Conservation (phyloP, 2,113 vertebrate genomes). For the Hystrix brachyura region DNA sequence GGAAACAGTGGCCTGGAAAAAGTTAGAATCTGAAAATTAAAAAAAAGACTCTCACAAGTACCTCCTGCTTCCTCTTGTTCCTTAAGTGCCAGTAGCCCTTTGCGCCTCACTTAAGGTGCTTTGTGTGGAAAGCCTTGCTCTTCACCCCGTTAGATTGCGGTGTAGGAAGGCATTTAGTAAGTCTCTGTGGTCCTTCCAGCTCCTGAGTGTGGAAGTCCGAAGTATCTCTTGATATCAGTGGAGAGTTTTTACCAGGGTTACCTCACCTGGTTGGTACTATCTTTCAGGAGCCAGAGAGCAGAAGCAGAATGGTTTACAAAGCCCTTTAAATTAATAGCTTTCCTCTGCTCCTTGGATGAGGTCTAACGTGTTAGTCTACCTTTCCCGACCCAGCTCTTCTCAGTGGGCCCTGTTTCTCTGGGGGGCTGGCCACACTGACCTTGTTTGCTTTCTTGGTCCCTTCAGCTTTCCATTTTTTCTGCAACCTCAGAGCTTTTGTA, state of each 20-base stretch:
- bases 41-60: not conserved
- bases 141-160: not conserved
- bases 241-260: not conserved
- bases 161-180: not conserved
- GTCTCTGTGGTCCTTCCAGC: not conserved
- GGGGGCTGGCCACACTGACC: not conserved
- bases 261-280: not conserved
- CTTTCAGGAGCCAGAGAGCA: not conserved
- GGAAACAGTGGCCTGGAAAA: not conserved
- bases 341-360: not conserved
- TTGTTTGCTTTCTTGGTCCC: not conserved
- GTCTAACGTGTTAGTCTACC: not conserved
- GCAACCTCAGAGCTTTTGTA: not conserved
- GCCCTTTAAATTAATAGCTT: not conserved
- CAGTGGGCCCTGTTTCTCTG: not conserved
- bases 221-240: conserved; percentile 2
- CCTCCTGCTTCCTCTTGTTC: not conserved
- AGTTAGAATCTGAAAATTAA: not conserved
- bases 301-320: not conserved
- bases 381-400: not conserved
- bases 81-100: not conserved
- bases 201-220: not conserved
- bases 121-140: not conserved
- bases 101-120: not conserved
- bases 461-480: not conserved